Conservation (phyloP, 2,113 vertebrate species). For the Alligator sinensis region DNA sequence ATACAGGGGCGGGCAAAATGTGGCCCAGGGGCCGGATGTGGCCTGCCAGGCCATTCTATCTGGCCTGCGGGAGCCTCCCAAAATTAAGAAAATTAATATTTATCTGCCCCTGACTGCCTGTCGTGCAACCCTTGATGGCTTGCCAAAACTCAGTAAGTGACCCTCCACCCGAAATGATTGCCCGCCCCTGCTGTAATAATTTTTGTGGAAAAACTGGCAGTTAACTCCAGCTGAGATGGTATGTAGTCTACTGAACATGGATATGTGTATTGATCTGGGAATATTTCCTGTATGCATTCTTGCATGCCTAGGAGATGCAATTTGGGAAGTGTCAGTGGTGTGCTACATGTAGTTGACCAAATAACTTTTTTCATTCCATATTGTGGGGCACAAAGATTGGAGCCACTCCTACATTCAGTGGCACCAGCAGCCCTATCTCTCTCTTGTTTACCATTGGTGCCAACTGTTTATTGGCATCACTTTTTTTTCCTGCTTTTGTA, state of each 20-base stretch:
- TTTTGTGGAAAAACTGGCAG: too few species aligned
- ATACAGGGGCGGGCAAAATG: too few species aligned
- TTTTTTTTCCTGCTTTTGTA: background rate
- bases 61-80: too few species aligned
- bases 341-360: background rate
- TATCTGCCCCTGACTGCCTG: too few species aligned
- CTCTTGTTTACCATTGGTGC: background rate
- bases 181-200: too few species aligned
- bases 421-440: conserved; percentile 6
- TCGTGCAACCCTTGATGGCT: too few species aligned
- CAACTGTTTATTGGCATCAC: background rate
- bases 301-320: background rate
- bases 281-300: background rate
- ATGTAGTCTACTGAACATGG: background rate
- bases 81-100: too few species aligned
- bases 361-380: background rate
- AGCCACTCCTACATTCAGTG: background rate
- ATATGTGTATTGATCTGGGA: background rate
- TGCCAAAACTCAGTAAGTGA: too few species aligned
- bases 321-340: background rate
- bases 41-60: too few species aligned
- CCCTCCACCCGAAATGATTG: too few species aligned
- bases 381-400: background rate
- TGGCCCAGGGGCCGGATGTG: too few species aligned
- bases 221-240: too few species aligned